phyloP scores from a whole-genome alignment of 1,140 invertebrate genomes.

The Antheraea pernyi region DNA sequence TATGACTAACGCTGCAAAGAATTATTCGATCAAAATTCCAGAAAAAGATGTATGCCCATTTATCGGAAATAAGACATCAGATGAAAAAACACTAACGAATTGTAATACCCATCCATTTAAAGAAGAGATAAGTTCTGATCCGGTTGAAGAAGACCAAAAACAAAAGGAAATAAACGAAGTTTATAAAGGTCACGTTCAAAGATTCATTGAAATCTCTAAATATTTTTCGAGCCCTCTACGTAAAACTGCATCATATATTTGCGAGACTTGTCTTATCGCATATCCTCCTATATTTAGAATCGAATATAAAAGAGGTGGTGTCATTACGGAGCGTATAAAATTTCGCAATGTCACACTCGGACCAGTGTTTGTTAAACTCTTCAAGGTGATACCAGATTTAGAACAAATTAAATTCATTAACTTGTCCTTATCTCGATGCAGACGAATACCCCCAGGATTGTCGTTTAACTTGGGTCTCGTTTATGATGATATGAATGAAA shows the following conservation, averaged over 20 bases:
- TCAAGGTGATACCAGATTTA: slow-evolving; percentile 55
- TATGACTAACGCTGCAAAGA: neutral
- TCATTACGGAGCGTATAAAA: slow-evolving; percentile 51
- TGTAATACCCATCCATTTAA: neutral
- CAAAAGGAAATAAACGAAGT: slow-evolving; percentile 23
- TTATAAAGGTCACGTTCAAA: slow-evolving; percentile 51
- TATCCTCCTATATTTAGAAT: slow-evolving; percentile 50
- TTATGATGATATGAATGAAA: slow-evolving; percentile 58
- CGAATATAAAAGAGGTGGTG: slow-evolving; percentile 47
- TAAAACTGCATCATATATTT: slow-evolving; percentile 62
- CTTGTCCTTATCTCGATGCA: slow-evolving; percentile 50
- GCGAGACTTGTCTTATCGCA: slow-evolving; percentile 52
- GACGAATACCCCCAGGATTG: slow-evolving; percentile 58
- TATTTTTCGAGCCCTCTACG: slow-evolving; percentile 62
- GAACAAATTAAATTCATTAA: slow-evolving; percentile 64
- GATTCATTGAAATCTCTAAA: slow-evolving; percentile 65
- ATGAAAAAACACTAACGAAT: neutral
- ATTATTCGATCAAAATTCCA: neutral
- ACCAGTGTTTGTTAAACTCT: slow-evolving; percentile 54
- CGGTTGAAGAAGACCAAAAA: slow-evolving; percentile 17
- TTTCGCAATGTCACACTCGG: slow-evolving; percentile 56
- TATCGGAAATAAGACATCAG: neutral
- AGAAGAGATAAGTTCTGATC: neutral
- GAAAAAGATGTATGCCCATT: neutral
- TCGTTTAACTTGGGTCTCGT: slow-evolving; percentile 54